A percentile compares a stretch with the other conserved stretches of the same genome.
Conservation (phyloP, 2,113 vertebrate genomes). For the Thamnaconus septentrionalis region DNA sequence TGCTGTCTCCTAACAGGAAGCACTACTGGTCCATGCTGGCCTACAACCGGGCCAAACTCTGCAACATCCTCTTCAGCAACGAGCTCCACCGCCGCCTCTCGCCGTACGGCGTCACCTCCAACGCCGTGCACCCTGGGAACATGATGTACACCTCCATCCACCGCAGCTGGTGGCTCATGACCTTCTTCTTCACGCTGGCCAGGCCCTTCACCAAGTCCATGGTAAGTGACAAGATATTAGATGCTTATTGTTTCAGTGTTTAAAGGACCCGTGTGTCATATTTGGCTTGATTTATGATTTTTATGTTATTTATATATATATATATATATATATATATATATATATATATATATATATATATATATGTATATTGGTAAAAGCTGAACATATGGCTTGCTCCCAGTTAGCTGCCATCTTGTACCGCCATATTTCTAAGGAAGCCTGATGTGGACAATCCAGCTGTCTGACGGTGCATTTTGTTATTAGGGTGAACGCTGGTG, state of each 20-base stretch:
- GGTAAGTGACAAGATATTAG: constrained; percentile 77
- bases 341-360: too few relatives aligned
- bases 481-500: too few relatives aligned
- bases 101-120: constrained; percentile 84
- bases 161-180: constrained; percentile 92
- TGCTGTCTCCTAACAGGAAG: constrained; percentile 85
- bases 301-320: too few relatives aligned
- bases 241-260: background rate
- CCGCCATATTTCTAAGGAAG: too few relatives aligned
- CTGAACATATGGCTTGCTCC: too few relatives aligned
- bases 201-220: constrained; percentile 97
- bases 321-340: too few relatives aligned
- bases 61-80: constrained; percentile 91
- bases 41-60: constrained; percentile 96
- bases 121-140: constrained; percentile 92
- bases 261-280: background rate
- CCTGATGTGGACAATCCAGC: too few relatives aligned
- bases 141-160: constrained; percentile 93
- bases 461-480: too few relatives aligned
- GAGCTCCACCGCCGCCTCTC: constrained; percentile 92
- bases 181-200: constrained; percentile 88
- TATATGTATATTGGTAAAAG: too few relatives aligned
- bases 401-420: too few relatives aligned
- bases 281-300: background rate
- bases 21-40: constrained; percentile 96